A percentile compares a stretch with the other conserved stretches of the same genome.
phyloP scores from a whole-genome alignment of 2,888 invertebrate genomes.

The Chesias legatella region DNA sequence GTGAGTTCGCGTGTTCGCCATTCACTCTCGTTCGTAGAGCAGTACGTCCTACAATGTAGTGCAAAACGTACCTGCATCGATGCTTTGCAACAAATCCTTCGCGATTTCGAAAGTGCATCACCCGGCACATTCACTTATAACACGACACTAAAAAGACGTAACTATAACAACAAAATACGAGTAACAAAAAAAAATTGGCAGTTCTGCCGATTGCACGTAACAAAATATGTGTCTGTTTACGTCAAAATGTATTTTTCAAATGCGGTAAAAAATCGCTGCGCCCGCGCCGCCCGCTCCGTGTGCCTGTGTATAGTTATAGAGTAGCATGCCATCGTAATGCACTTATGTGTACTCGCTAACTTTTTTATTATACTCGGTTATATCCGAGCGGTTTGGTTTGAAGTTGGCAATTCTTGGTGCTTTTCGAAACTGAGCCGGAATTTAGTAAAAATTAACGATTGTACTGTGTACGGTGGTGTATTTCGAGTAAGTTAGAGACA shows the following conservation, averaged over 20 bases:
- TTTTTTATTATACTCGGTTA: constrained; percentile 78
- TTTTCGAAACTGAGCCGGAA: constrained; percentile 43
- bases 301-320: constrained; percentile 15
- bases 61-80: constrained; percentile 66
- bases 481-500: too few species aligned
- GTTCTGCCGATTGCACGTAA: constrained; percentile 18
- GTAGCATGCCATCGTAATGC: constrained; percentile 65
- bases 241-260: constrained; percentile 79
- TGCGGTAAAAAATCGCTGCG: constrained; percentile 75
- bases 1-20: too few species aligned
- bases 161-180: not conserved
- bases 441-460: too few species aligned
- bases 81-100: constrained; percentile 39
- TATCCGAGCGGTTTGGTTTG: constrained; percentile 63
- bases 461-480: too few species aligned
- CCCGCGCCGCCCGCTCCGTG: too few species aligned
- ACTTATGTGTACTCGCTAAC: constrained; percentile 78
- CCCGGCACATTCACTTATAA: constrained; percentile 10
- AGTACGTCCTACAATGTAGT: not conserved
- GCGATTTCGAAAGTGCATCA: constrained; percentile 45
- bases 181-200: not conserved
- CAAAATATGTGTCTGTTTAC: constrained; percentile 72
- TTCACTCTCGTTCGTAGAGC: too few species aligned
- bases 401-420: constrained; percentile 68
- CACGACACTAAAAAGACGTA: not conserved